Evolutionary conservation across 2,888 invertebrate genomes (phyloP).

Genomic region (Amiota communis): DNA sequence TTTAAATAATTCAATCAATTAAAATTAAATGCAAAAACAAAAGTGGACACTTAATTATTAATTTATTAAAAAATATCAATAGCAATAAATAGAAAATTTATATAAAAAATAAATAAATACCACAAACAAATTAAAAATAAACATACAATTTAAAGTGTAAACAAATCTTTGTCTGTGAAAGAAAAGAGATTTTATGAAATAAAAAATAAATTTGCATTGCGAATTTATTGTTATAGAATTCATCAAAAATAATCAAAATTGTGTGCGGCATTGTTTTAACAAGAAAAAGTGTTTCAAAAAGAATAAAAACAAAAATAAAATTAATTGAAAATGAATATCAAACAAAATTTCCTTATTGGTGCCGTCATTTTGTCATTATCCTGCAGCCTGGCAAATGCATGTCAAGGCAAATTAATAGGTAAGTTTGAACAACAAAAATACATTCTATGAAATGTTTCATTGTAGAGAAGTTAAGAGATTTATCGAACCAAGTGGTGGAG

Average conservation of each 20-base stretch:
- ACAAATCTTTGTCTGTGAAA: slow-evolving; percentile 4
- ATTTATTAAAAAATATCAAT: slow-evolving; percentile 27
- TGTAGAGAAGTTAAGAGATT: too few relatives aligned
- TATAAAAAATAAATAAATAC: slow-evolving; percentile 8
- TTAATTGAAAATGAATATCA: slow-evolving; percentile 26
- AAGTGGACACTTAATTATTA: slow-evolving; percentile 25
- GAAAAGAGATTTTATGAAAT: slow-evolving; percentile 20
- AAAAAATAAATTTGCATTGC: slow-evolving; percentile 16
- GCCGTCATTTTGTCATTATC: slow-evolving; percentile 58
- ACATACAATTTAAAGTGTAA: too few relatives aligned
- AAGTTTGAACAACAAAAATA: slow-evolving; percentile 50
- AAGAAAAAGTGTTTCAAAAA: slow-evolving; percentile 33
- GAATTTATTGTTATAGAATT: slow-evolving; percentile 15
- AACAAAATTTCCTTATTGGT: slow-evolving; percentile 51
- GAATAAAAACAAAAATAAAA: background rate
- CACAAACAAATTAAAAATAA: background rate
- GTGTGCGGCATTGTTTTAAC: slow-evolving; percentile 1
- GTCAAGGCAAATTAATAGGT: slow-evolving; percentile 69
- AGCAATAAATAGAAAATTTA: slow-evolving; percentile 18
- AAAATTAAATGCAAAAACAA: slow-evolving; percentile 36
- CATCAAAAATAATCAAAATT: background rate
- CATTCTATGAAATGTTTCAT: background rate
- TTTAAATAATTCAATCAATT: slow-evolving; percentile 26
- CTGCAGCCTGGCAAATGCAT: slow-evolving; percentile 64
- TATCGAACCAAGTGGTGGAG: background rate